Base-by-base conservation (phyloP, 2,888 invertebrate species). In the Campoplex nolae region DNA sequence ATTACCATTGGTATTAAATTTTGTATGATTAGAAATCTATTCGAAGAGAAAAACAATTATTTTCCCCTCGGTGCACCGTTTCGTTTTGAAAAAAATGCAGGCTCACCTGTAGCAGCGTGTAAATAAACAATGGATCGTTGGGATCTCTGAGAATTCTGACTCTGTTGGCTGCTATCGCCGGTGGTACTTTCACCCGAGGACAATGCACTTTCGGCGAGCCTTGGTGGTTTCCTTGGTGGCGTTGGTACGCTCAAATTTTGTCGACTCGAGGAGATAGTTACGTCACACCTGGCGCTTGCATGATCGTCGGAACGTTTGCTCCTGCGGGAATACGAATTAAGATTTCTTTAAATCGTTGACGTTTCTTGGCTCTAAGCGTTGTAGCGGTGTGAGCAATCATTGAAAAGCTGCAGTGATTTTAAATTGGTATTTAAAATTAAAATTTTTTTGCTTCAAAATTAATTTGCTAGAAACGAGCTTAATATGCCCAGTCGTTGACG, bases 71-170 rank as follows among this genome's bases (percentile, higher is more conserved):
- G 18, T 23, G 7, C 2, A 45, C 9, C 2, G 45, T 48, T 48
- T 70, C 0, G 32, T 6, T 11, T 13, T 23, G 0, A 18, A 67
- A 71, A 71, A 71, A 71, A 16, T 23, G 71, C 23, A 6, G 1
- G 56, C 78, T 90, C 94, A 97, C 97, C 97, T 89, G 98, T 97
- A 73, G 98, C 97, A 77, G 98, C 98, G 92, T 98, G 98, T 77
- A 98, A 95, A 93, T 97, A 98, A 32, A 98, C 98, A 32, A 98
- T 97, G 92, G 97, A 97, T 91, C 97, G 96, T 93, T 97, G 97
- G 81, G 97, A 97, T 89, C 94, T 90, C 89, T 94, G 94, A 70
- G 94, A 94, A 88, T 94, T 94, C 87, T 94, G 94, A 87, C 94
- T 94, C 91, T 97, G 97, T 91, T 97, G 97, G 92, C 97, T 97